These are phyloP conservation scores for Elegia similella DNA, from an alignment of 2,888 invertebrate species.

Conservation along the genomic window DNA sequence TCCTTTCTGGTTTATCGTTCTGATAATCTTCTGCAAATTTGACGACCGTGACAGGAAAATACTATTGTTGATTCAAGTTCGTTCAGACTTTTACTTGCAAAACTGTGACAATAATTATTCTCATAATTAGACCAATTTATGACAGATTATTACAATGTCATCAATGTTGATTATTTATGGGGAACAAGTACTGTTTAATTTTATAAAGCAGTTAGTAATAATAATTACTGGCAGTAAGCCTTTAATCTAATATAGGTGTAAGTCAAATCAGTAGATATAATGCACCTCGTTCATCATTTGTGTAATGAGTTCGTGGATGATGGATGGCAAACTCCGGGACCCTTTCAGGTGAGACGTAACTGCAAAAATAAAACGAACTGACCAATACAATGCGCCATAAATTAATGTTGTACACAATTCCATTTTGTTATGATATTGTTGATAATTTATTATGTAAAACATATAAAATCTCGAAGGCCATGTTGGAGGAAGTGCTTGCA, in stretches of 20 bases:
- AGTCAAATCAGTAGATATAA: conserved; percentile 31
- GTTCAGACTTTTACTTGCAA: neutral
- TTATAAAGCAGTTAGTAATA: too few relatives aligned
- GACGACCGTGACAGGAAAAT: neutral
- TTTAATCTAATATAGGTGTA: conserved; percentile 29
- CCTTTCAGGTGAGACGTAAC: conserved; percentile 3
- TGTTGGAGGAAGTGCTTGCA: conserved; percentile 4
- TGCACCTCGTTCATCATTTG: conserved; percentile 48
- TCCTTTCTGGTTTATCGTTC: neutral
- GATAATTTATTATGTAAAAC: neutral
- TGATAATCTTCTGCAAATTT: neutral
- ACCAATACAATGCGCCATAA: conserved; percentile 1
- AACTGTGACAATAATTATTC: neutral
- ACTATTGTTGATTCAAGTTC: neutral
- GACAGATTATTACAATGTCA: neutral
- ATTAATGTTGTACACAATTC: neutral
- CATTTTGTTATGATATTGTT: neutral
- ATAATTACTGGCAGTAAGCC: too few relatives aligned
- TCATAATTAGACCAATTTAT: neutral
- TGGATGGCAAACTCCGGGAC: conserved; percentile 37
- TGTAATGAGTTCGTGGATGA: conserved; percentile 50
- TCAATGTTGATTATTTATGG: neutral
- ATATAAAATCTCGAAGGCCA: neutral
- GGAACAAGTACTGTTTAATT: too few relatives aligned
- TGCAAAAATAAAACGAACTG: neutral